Base-by-base conservation (phyloP, 2,113 vertebrate genomes). In the Chloropsis hardwickii region DNA sequence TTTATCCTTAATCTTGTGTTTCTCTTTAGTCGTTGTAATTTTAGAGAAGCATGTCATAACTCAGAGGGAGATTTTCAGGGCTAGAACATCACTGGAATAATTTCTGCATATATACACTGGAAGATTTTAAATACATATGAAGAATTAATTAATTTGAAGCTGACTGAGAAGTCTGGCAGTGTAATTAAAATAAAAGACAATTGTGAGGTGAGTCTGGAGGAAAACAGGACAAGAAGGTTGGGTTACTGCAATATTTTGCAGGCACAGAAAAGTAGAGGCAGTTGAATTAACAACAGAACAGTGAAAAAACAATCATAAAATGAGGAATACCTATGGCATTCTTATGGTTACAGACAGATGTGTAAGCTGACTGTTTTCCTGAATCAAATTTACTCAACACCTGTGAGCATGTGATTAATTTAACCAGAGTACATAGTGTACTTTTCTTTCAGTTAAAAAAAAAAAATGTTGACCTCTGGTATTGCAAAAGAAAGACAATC, bases 401-500 rank as follows among this genome's bases (percentile, higher is more conserved):
- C 85, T 94, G 69, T 78, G 88, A 94, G 62, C 77, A 81, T 51
- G 54, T 44, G 80, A 65, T 92, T 96, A 97, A 90, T 88, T 95
- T 92, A 77, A 96, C 72, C 22, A 72, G 56, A 57, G 61, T 53
- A 78, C 60, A 57, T 16, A 51, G 53, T 37, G 35, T 77, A 65
- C 69, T 84, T 92, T 79, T 92, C 62, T 96, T 90, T 96, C 90
- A 81, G 86, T 71, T 5, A 50, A 84, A 87, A 86, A 78, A 74
- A 66, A 53, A 58, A 91, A 95, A 95, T 12, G 71, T 93, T 96
- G 96, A 97, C 96, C 97, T 97, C 96, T 96, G 95, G 93, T 97
- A 79, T 96, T 95, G 95, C 93, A 90, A 97, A 94, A 98, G 97
- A 97, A 98, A 98, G 98, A 98, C 97, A 98, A 94, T 96, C 97